Conservation (phyloP, 2,113 vertebrate species). For the Phylloscopus whistleri region DNA sequence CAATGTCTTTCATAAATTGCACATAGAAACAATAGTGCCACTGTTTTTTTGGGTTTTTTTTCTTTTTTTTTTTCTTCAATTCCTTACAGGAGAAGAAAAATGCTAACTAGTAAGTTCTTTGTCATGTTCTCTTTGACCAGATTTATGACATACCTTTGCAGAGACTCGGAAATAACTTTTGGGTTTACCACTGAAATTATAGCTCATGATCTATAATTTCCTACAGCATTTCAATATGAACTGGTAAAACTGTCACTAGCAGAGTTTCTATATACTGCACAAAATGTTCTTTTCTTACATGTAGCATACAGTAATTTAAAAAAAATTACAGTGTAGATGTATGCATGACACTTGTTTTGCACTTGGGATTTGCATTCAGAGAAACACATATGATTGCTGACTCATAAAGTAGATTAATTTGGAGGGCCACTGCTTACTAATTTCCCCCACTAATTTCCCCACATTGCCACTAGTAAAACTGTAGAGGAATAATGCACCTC, state of each 20-base stretch:
- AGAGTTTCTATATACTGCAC: not conserved
- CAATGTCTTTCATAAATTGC: not conserved
- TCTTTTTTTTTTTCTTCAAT: not conserved
- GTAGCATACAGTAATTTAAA: not conserved
- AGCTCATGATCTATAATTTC: constrained; percentile 25
- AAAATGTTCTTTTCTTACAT: not conserved
- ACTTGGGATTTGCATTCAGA: not conserved
- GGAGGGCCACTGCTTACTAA: not conserved
- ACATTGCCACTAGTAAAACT: not conserved
- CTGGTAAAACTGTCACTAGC: not conserved
- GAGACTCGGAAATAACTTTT: constrained; percentile 35
- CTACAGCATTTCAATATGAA: constrained; percentile 9
- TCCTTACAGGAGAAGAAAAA: constrained; percentile 30
- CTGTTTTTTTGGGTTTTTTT: not conserved
- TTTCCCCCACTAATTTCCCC: not conserved
- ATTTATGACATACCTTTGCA: constrained; percentile 42
- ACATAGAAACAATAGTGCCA: not conserved
- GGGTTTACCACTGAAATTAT: constrained; percentile 30
- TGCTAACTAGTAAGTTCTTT: not conserved
- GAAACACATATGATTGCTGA: not conserved
- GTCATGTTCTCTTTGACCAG: constrained; percentile 1
- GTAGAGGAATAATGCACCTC: not conserved
- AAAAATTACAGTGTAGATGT: not conserved
- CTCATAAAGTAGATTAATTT: not conserved
- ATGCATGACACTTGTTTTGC: not conserved